Evolutionary conservation across 2,888 invertebrate species (phyloP), one percentile per base, ranked within the genome.

Genomic region (Melikaiella ostensackeni): DNA sequence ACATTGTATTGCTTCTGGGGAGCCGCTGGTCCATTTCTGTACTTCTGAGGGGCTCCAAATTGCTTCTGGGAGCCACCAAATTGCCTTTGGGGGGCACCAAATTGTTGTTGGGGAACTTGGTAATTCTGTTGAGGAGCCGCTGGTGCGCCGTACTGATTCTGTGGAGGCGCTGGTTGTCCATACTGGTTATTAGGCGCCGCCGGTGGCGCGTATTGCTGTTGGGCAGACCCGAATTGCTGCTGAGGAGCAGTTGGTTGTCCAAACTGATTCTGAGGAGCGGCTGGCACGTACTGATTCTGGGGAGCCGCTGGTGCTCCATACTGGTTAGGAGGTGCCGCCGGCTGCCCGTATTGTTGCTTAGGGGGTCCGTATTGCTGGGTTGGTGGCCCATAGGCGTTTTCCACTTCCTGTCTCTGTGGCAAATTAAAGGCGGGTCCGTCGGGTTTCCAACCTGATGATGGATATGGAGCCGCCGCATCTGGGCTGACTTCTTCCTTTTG

Each of bases 381-480:
- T n/a, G 83, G 91, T 11, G 88, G 84, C 11, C 92, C 92, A 78
- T 92, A 92, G 76, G 89, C 88, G 24, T 35, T 78, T 50, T 78
- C 77, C 3, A 78, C 76, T 73, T 76, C 74, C 3, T 66, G 63
- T 75, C 86, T 86, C 81, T 88, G 84, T 3, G 92, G 93, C 6
- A 92, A 86, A 77, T 90, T 88, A 76, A 93, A 92, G 2, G 90
- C 84, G 64, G 92, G 91, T 19, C 93, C 93, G 16, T 89, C 85
- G 33, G 93, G 93, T 79, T 86, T 90, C 92, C 92, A 93, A 42
- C 92, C 92, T 19, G 92, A 90, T 4, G 92, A 85, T 30, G 86
- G 79, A 79, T 93, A 93, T 4, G 92, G 92, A 8, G 90, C 90
- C 1, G 81, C 86, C 13, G 38, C 13, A 8, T 33, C 76, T 2